A percentile compares a stretch with the other conserved stretches of the same genome.
These are phyloP conservation scores for Tiliqua scincoides DNA, from an alignment of 2,113 vertebrate species.

Conservation along the genomic window DNA sequence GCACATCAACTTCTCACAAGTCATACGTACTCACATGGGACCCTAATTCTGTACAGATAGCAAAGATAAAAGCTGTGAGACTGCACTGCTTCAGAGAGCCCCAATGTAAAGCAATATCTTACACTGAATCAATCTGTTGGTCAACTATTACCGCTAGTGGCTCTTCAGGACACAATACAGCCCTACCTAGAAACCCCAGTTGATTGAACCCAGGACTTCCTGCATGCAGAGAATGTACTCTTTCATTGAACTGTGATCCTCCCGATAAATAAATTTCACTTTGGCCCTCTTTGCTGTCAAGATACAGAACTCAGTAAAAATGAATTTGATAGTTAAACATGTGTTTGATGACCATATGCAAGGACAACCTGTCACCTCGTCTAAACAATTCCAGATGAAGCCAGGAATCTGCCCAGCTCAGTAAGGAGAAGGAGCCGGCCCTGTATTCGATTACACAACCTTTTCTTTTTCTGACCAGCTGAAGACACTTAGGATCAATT, in stretches of 20 bases:
- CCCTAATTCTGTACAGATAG: neutral
- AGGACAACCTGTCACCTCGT: neutral
- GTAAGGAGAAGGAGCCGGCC: neutral
- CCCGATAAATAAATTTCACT: neutral
- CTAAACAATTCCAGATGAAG: neutral
- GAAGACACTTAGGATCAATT: neutral
- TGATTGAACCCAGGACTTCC: too few species aligned
- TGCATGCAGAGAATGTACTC: too few species aligned
- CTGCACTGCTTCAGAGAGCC: too few species aligned
- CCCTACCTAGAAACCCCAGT: too few species aligned
- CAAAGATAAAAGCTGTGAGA: neutral
- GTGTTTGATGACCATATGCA: neutral
- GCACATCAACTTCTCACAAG: neutral
- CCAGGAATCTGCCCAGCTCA: neutral
- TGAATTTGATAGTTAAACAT: neutral
- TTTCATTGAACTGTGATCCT: too few species aligned
- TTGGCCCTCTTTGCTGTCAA: neutral
- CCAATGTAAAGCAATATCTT: too few species aligned
- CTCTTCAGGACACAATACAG: too few species aligned
- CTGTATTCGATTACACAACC: neutral
- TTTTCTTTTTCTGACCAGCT: neutral
- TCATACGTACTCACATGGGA: neutral
- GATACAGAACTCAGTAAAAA: neutral
- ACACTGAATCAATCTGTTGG: too few species aligned
- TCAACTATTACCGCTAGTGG: too few species aligned